phyloP scores from a whole-genome alignment of 92 coral and sea anemone genomes.

The Epizoanthus ramosus region DNA sequence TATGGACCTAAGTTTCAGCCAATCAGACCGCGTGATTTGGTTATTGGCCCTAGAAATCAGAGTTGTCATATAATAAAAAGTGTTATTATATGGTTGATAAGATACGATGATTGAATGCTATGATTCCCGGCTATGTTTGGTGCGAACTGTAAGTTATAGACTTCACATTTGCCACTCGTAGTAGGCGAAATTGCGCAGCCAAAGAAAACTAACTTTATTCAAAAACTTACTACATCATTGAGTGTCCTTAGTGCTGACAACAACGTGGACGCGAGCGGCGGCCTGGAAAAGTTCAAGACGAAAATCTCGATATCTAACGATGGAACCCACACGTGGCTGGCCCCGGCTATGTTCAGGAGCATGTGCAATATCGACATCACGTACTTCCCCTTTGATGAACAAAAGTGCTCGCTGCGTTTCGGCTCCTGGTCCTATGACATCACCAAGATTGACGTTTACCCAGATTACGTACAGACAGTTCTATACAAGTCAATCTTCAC shows the following conservation, averaged over 20 bases:
- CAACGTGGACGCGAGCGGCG: slow-evolving; percentile 72
- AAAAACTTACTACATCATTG: slow-evolving; percentile 1
- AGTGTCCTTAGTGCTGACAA: slow-evolving; percentile 68
- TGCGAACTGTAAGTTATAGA: too few relatives aligned
- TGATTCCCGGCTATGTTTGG: too few relatives aligned
- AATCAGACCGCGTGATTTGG: too few relatives aligned
- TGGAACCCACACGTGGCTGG: slow-evolving; percentile 71
- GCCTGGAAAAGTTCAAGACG: slow-evolving; percentile 68
- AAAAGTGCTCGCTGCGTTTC: slow-evolving; percentile 64
- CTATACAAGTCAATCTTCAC: slow-evolving; percentile 49
- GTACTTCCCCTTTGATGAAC: slow-evolving; percentile 88
- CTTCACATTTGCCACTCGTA: too few relatives aligned
- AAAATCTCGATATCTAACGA: slow-evolving; percentile 59
- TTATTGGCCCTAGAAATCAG: too few relatives aligned
- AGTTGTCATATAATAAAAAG: too few relatives aligned
- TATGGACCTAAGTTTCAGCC: too few relatives aligned
- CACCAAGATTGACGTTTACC: slow-evolving; percentile 61
- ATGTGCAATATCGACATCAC: slow-evolving; percentile 73
- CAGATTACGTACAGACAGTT: slow-evolving; percentile 55
- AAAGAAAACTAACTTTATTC: too few relatives aligned
- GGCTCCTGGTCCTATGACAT: slow-evolving; percentile 89
- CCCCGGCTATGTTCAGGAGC: slow-evolving; percentile 82
- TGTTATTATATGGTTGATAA: too few relatives aligned
- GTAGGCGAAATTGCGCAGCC: too few relatives aligned
- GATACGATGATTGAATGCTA: too few relatives aligned